Base-by-base conservation (phyloP, 64 coral and sea anemone species). In the Astreopora myriophthalma region DNA sequence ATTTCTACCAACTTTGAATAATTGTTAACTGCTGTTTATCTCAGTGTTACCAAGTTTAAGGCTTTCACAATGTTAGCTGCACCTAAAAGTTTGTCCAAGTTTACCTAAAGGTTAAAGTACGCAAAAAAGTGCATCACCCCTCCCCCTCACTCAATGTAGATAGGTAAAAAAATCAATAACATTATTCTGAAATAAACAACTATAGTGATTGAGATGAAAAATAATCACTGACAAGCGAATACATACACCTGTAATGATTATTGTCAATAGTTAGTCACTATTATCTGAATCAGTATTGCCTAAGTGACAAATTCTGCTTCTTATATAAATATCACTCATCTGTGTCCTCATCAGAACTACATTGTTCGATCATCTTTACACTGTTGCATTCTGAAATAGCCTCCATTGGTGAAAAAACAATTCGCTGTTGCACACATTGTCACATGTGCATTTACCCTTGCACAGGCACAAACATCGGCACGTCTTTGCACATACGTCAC, bases 401-500 rank as follows among this genome's bases (percentile, higher is more conserved):
- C 13, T 87, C 85, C 36, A 87, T 42, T 55, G 66, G 60, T 57
- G 85, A 87, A 6, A 49, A 10, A 42, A 69, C 6, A 1, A 3
- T n/a, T 73, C 68, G 3, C 52, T 58, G 44, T 90, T 40, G 64
- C 93, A 90, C 6, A 34, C 39, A 29, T 8, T 51, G 29, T 75
- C 33, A 70, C 81, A 95, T 30, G 79, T 42, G 36, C 93, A 95
- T 52, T 71, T 28, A 27, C 39, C n/a, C 63, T 73, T 34, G 22
- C 90, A 96, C 33, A 46, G 24, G 22, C 94, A 96, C 7, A 69
- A 76, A 71, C 95, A 93, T 9, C 29, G 38, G 76, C 94, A 96
- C 4, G 52, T 71, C 31, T 51, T 71, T 1, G 94, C 89, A 96
- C 94, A 92, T 0, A 96, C 35, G 32, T 96, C 94, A 92, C 94